A percentile compares a stretch with the other conserved stretches of the same genome.
These are phyloP conservation scores for Euwallacea fornicatus DNA, from an alignment of 1,140 invertebrate genomes.

Conservation along the genomic window DNA sequence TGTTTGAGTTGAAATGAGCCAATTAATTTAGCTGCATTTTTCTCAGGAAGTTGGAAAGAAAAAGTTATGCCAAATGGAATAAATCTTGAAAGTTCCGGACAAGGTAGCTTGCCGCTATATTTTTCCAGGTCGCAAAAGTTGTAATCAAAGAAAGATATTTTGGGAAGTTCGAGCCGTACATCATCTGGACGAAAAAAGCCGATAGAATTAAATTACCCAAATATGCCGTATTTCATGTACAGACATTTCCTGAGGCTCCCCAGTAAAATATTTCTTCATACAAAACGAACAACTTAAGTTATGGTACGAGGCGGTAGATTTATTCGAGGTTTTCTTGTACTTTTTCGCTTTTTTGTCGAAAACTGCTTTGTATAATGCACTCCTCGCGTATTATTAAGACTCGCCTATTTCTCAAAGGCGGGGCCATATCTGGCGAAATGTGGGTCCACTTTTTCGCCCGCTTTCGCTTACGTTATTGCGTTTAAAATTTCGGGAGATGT, in stretches of 20 bases:
- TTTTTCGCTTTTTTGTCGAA: conserved; percentile 6
- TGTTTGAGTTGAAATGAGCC: neutral
- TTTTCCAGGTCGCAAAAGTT: neutral
- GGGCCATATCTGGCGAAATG: too few relatives aligned
- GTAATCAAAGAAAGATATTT: neutral
- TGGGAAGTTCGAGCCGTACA: conserved; percentile 1
- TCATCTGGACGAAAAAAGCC: conserved; percentile 19
- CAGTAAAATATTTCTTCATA: conserved; percentile 26
- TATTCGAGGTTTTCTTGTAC: conserved; percentile 17
- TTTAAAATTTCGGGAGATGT: too few relatives aligned
- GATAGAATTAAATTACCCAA: conserved; percentile 33
- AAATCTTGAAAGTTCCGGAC: too few relatives aligned
- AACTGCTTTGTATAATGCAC: conserved; percentile 21
- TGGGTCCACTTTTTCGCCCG: too few relatives aligned
- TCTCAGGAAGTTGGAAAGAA: neutral
- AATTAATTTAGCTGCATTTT: neutral
- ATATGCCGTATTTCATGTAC: conserved; percentile 33
- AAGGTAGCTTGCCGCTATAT: too few relatives aligned
- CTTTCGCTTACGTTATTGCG: too few relatives aligned
- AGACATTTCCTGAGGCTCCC: conserved; percentile 27
- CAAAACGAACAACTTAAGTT: conserved; percentile 31
- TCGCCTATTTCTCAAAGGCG: conserved; percentile 12
- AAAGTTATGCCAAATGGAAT: neutral
- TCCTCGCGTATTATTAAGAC: conserved; percentile 12
- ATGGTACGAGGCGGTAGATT: conserved; percentile 24